Evolutionary conservation across 1,140 invertebrate species (phyloP).

Genomic region (Zaprionus lachaisei): DNA sequence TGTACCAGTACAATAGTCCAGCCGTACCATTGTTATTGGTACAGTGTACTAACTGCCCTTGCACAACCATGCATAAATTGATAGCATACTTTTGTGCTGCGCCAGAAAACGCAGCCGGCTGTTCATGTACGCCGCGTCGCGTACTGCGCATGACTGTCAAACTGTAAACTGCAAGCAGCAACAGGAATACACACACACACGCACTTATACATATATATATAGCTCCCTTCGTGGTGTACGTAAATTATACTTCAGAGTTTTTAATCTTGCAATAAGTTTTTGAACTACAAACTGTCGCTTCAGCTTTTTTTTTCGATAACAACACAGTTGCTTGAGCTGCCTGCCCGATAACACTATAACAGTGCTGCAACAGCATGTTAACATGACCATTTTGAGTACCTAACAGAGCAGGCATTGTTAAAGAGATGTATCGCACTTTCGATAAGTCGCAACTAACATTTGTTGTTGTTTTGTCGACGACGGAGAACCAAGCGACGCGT

Average conservation of each 20-base stretch:
- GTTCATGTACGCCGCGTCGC: background rate
- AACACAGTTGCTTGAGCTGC: background rate
- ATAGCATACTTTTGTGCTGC: constrained; percentile 38
- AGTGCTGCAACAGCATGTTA: constrained; percentile 19
- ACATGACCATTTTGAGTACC: constrained; percentile 30
- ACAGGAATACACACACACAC: background rate
- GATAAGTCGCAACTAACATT: constrained; percentile 31
- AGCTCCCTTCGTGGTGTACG: background rate
- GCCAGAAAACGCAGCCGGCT: constrained; percentile 21
- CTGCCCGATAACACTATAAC: constrained; percentile 14
- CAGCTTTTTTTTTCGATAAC: constrained; percentile 8
- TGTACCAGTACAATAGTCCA: background rate
- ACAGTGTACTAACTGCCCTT: constrained; percentile 23
- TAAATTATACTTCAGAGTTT: background rate
- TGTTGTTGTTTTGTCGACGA: constrained; percentile 44
- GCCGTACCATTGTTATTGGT: constrained; percentile 11
- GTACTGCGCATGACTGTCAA: constrained; percentile 21
- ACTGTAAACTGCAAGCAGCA: constrained; percentile 9
- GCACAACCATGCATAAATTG: constrained; percentile 29
- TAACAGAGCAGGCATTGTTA: constrained; percentile 29
- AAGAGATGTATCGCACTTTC: constrained; percentile 21
- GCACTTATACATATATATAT: background rate
- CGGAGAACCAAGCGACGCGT: constrained; percentile 33
- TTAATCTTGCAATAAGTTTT: constrained; percentile 8
- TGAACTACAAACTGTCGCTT: constrained; percentile 20